phyloP scores from a whole-genome alignment of 2,113 vertebrate species.

The Rhinolophus sinicus region DNA sequence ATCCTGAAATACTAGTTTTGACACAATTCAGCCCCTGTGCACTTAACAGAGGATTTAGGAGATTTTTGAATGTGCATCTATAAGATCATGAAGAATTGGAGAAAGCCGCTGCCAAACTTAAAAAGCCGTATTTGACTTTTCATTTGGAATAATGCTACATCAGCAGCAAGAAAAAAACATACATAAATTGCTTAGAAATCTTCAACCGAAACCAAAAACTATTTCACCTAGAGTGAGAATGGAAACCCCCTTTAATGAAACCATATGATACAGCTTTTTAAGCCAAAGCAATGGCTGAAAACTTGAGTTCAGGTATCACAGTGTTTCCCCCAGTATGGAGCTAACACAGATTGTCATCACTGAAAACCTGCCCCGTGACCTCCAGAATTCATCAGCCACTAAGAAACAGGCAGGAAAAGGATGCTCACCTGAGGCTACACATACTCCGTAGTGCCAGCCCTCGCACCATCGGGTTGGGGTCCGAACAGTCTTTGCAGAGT shows the following conservation, averaged over 20 bases:
- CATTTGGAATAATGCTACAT: not conserved
- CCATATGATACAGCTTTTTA: not conserved
- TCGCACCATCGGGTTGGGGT: slow-evolving; percentile 95
- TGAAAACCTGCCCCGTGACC: not conserved
- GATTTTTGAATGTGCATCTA: not conserved
- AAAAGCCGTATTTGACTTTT: slow-evolving; percentile 38
- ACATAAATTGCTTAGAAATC: not conserved
- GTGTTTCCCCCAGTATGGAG: not conserved
- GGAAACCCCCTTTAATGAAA: slow-evolving; percentile 39
- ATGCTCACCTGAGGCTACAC: slow-evolving; percentile 92
- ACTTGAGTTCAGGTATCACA: not conserved
- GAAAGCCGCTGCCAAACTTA: slow-evolving; percentile 20
- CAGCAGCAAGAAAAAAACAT: not conserved
- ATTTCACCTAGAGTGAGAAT: not conserved
- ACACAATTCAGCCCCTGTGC: not conserved
- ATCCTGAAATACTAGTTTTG: slow-evolving; percentile 25
- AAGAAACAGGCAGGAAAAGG: not conserved
- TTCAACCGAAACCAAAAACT: slow-evolving; percentile 27
- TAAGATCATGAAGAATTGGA: not conserved
- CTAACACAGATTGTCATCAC: not conserved
- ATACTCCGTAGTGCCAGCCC: slow-evolving; percentile 95
- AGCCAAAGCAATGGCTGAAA: slow-evolving; percentile 21
- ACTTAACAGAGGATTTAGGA: slow-evolving; percentile 19
- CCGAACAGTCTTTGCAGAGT: slow-evolving; percentile 94
- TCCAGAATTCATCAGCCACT: not conserved